phyloP scores from a whole-genome alignment of 2,797 vertebrate species.

The Lacerta agilis region DNA sequence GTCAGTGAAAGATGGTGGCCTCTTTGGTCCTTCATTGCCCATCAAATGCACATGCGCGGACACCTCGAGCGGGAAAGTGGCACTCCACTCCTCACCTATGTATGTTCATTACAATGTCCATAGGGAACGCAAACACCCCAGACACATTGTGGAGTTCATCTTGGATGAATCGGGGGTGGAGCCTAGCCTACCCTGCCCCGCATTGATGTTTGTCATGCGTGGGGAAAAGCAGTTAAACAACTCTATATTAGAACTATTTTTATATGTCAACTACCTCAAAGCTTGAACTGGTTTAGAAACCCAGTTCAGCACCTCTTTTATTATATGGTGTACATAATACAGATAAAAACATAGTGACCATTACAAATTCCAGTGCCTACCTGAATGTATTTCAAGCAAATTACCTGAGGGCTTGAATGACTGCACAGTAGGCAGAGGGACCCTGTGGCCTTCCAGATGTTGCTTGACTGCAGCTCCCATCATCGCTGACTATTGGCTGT shows the following conservation, averaged over 20 bases:
- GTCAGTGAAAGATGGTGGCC: not conserved
- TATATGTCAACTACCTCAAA: constrained; percentile 6
- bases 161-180: no score
- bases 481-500: not conserved
- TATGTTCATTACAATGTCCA: not conserved
- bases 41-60: not conserved
- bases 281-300: not conserved
- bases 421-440: not conserved
- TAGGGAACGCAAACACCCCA: not conserved
- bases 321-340: not conserved
- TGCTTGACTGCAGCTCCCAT: no score
- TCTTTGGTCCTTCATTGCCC: not conserved
- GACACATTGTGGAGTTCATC: no score
- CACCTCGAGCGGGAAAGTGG: not conserved
- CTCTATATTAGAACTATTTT: not conserved
- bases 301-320: not conserved
- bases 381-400: not conserved
- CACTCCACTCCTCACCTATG: not conserved
- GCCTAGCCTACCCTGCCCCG: no score
- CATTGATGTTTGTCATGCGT: no score
- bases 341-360: not conserved
- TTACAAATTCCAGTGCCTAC: not conserved
- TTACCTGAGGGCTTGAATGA: not conserved
- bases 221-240: no score
- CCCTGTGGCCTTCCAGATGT: no score